These are phyloP conservation scores for Daboia siamensis DNA, from an alignment of 2,113 vertebrate species.

Conservation along the genomic window DNA sequence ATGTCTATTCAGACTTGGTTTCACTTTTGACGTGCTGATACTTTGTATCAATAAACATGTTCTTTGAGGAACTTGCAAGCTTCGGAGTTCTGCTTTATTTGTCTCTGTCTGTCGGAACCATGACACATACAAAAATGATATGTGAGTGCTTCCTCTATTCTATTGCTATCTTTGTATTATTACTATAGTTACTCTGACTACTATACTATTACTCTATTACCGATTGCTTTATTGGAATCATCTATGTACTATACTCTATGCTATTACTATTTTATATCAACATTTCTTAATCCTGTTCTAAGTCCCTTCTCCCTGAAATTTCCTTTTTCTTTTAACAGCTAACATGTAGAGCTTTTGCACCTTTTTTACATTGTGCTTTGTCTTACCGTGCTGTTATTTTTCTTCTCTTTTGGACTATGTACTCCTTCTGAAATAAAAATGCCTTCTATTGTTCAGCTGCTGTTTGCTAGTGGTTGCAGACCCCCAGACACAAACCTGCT, in stretches of 20 bases:
- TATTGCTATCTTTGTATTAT: not conserved
- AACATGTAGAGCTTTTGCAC: not conserved
- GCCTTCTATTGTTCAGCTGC: not conserved
- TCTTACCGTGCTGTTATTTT: not conserved
- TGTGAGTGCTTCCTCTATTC: not conserved
- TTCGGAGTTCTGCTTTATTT: too few species aligned
- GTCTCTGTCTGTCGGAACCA: too few species aligned
- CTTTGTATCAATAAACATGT: too few species aligned
- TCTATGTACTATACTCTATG: not conserved
- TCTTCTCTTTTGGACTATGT: not conserved
- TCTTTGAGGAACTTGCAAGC: too few species aligned
- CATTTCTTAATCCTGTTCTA: not conserved
- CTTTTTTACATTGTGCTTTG: not conserved
- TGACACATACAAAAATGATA: not conserved
- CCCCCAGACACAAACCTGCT: not conserved
- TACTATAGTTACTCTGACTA: not conserved
- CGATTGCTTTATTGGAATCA: too few species aligned
- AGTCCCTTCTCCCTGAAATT: not conserved
- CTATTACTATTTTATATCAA: not conserved
- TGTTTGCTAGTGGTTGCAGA: not conserved
- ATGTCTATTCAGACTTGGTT: too few species aligned
- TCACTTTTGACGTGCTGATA: too few species aligned
- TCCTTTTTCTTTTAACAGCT: not conserved
- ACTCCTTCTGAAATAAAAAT: not conserved
- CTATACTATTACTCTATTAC: not conserved